Evolutionary conservation across 2,888 invertebrate species (phyloP).

Genomic region (Escarpia spicata): DNA sequence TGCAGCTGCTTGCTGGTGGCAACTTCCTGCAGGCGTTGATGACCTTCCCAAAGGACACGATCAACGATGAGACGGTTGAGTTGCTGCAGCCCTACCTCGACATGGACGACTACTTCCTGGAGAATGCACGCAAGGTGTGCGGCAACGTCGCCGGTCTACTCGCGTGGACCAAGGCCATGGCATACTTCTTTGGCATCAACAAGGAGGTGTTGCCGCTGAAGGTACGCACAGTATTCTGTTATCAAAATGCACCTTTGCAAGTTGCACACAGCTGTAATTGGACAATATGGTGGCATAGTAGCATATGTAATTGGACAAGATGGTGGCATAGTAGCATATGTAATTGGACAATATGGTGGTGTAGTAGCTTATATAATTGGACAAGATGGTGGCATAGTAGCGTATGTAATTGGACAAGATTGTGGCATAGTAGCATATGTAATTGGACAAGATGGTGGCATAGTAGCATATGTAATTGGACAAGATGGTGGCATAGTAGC

Average conservation of each 20-base stretch:
- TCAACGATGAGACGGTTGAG: conserved; percentile 66
- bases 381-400: too few species aligned
- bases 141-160: conserved; percentile 65
- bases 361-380: too few species aligned
- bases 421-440: too few species aligned
- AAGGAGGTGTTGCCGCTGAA: conserved; percentile 66
- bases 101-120: conserved; percentile 64
- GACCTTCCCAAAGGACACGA: conserved; percentile 79
- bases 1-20: conserved; percentile 60
- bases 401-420: too few species aligned
- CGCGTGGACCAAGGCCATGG: conserved; percentile 66
- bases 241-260: background rate
- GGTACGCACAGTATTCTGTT: conserved; percentile 43
- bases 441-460: too few species aligned
- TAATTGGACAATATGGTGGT: too few species aligned
- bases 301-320: too few species aligned
- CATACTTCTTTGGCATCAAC: conserved; percentile 64
- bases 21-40: conserved; percentile 74
- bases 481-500: too few species aligned
- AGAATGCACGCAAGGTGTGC: conserved; percentile 65
- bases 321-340: too few species aligned
- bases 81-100: conserved; percentile 62
- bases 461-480: too few species aligned
- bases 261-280: too few species aligned
- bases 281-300: too few species aligned